Evolutionary conservation across 2,888 invertebrate species (phyloP), one percentile per base, ranked within the genome.

Genomic region (Caenorhabditis sp.): DNA sequence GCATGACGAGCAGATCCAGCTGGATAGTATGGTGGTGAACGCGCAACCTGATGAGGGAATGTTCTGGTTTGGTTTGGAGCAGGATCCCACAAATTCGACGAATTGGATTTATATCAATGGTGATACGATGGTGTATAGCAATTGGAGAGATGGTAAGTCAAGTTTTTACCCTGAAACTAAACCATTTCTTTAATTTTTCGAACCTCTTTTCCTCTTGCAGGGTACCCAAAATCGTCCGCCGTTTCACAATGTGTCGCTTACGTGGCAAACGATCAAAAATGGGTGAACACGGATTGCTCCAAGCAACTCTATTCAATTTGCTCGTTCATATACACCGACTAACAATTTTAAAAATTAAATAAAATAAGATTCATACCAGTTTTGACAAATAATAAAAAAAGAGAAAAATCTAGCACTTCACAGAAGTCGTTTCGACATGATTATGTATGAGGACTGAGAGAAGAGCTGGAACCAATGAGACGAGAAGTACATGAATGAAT

Each of bases 201-300:
- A 52, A 67, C 21, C 14, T 23, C 3, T 54, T 53, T n/a, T 67
- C 58, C 58, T 31, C 59, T 21, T 10, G 17, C 8, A 66, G 70
- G 4, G n/a, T 71, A 63, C 36, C 71, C 71, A 20, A 54, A 67
- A 20, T 54, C 59, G 5, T 67, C 71, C 8, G 71, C 67, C 50
- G 71, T 67, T 23, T 61, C 61, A 25, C 59, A 67, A 52, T 71
- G 71, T 63, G 71, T 71, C 12, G 71, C 71, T 0, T 20, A 62
- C 49, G 67, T 67, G 21, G 21, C 67, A 2, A 71, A 67, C 52
- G 71, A 71, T 36, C 54, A 56, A 20, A 36, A 52, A 27, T 71
- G 71, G 72, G 50, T 72, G 1, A 72, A 72, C 56, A 68, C 72
- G 14, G 67, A 72, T 56, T 72, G 72, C 49, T 60, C 56, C 20